Evolutionary conservation across 1,140 invertebrate genomes (phyloP), one percentile per base, ranked within the genome.

Genomic region (Saccostrea cuccullata): DNA sequence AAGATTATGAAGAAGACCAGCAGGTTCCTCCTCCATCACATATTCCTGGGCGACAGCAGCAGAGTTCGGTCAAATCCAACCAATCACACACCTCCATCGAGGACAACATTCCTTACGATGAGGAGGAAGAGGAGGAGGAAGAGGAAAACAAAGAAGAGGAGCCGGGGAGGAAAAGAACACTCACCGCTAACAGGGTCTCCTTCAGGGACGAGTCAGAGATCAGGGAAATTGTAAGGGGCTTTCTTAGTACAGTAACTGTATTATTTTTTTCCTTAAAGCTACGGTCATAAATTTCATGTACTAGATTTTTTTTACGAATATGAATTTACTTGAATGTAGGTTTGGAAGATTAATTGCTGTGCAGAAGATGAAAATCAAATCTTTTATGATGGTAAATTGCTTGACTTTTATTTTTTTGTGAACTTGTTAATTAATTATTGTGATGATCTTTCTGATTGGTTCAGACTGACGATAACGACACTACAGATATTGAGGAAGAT

Each of bases 401-500:
- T 36, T 36, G 47, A 47, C 23, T 8, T 13, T 20, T 67, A 67
- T n/a, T 67, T 67, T 23, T 6, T n/a, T 64, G 60, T 20, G 15
- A 64, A 6, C 60, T 64, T n/a, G 6, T 20, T 17, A 2, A n/a
- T 64, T 64, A 15, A 12, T 17, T 15, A n/a, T 64, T 64, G n/a
- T 64, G 60, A 64, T 64, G n/a, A 64, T 67, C 20, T 67, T 67
- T 67, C 17, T 47, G 47, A 47, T 47, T 47, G 47, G 47, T 64
- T 64, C 73, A 84, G 82, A 84, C 82, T n/a, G 82, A 84, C 9
- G 82, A 84, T 12, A 56, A 84, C 30, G 70, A 77, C 30, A 77
- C 70, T 20, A 84, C 82, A 55, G 82, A 84, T 12, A 40, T 84
- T 13, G 82, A 84, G 36, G 82, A 84, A 15, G 40, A 55, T 55